phyloP scores from a whole-genome alignment of 1,140 invertebrate genomes.

The Platyscapa corneri region DNA sequence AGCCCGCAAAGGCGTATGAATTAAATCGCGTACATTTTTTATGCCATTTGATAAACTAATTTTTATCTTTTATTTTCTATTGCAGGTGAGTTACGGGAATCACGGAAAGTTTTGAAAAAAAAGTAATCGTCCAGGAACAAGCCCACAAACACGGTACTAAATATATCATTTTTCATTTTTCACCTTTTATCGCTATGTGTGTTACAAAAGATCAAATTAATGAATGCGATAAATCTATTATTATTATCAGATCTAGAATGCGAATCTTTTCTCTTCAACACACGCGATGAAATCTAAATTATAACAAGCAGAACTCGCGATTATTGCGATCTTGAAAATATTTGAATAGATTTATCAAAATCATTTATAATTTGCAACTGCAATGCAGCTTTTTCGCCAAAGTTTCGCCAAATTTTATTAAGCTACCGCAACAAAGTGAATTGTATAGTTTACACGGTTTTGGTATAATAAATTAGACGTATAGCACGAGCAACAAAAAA shows the following conservation, averaged over 20 bases:
- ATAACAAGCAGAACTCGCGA: neutral
- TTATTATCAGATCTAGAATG: neutral
- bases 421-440: too few species aligned
- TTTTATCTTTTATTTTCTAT: conserved; percentile 4
- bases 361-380: neutral
- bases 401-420: neutral
- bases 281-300: neutral
- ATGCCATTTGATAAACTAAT: neutral
- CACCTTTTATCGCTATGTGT: neutral
- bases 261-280: neutral
- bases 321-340: neutral
- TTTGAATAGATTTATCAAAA: neutral
- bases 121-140: conserved; percentile 28
- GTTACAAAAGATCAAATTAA: neutral
- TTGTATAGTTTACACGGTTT: neutral
- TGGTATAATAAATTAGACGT: neutral
- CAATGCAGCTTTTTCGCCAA: neutral
- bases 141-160: conserved; percentile 32
- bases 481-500: neutral
- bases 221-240: neutral
- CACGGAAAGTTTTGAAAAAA: conserved; percentile 19
- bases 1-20: too few species aligned
- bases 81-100: conserved; percentile 5
- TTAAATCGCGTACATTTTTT: too few species aligned
- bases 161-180: neutral